Conservation (phyloP, 2,113 vertebrate species). For the Fregata magnificens region DNA sequence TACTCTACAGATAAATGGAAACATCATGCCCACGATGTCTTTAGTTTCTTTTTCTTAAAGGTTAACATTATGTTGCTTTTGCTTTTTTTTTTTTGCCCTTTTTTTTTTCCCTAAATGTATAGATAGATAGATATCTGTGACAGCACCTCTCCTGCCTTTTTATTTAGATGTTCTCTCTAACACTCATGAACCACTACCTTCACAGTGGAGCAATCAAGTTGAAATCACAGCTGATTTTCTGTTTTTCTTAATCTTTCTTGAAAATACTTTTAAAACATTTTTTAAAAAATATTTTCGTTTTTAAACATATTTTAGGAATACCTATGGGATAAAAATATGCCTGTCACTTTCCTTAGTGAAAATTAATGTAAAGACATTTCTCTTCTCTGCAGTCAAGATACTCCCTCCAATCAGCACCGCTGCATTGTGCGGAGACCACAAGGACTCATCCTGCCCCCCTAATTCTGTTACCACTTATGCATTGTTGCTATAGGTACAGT, state of each 20-base stretch:
- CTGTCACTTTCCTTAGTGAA: neutral
- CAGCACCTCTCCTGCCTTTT: neutral
- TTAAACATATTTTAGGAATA: neutral
- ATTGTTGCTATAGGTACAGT: neutral
- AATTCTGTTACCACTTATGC: neutral
- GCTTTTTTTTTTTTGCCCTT: too few species aligned
- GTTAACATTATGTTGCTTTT: neutral
- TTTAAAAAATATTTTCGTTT: neutral
- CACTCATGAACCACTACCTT: neutral
- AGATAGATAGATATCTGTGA: neutral
- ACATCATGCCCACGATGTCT: neutral
- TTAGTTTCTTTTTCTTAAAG: neutral
- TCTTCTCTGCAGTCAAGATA: neutral
- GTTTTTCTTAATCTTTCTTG: neutral
- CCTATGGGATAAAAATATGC: neutral
- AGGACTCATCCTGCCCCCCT: neutral
- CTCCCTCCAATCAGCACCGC: neutral
- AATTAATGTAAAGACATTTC: neutral
- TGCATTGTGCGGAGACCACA: neutral
- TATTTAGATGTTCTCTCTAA: neutral
- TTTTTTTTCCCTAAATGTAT: neutral
- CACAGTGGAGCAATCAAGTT: neutral
- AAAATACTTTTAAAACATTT: neutral
- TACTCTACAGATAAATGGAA: neutral
- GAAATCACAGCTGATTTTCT: neutral